Conservation (phyloP, 2,113 vertebrate species). For the Centrocercus urophasianus region DNA sequence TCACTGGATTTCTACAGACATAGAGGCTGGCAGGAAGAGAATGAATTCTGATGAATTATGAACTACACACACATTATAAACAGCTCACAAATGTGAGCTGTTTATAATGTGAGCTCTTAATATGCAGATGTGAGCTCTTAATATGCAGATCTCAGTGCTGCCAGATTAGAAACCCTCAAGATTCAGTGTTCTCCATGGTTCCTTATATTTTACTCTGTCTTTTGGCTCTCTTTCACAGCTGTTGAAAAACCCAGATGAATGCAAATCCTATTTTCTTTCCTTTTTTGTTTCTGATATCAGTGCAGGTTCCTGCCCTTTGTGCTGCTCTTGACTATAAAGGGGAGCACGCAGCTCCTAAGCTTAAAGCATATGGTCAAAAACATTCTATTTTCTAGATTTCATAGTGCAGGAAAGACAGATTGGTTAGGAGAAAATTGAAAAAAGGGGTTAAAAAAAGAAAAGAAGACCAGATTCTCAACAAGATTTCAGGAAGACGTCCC, state of each 20-base stretch:
- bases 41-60: background rate
- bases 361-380: slow-evolving; percentile 8
- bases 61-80: background rate
- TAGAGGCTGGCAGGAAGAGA: background rate
- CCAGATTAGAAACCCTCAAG: background rate
- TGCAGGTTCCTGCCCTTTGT: background rate
- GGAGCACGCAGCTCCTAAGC: background rate
- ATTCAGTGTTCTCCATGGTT: background rate
- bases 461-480: background rate
- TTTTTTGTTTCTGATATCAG: background rate
- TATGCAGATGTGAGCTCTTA: background rate
- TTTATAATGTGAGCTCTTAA: too few species aligned
- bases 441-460: background rate
- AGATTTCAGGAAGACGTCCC: background rate
- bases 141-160: background rate
- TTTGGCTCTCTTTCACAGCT: background rate
- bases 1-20: background rate
- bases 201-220: background rate
- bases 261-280: background rate
- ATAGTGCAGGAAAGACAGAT: background rate
- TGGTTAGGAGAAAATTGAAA: background rate
- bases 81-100: background rate
- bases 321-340: background rate
- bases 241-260: background rate
- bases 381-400: background rate